A percentile compares a stretch with the other conserved stretches of the same genome.
phyloP scores from a whole-genome alignment of 2,888 invertebrate species.

The Clepsis dumicolana region DNA sequence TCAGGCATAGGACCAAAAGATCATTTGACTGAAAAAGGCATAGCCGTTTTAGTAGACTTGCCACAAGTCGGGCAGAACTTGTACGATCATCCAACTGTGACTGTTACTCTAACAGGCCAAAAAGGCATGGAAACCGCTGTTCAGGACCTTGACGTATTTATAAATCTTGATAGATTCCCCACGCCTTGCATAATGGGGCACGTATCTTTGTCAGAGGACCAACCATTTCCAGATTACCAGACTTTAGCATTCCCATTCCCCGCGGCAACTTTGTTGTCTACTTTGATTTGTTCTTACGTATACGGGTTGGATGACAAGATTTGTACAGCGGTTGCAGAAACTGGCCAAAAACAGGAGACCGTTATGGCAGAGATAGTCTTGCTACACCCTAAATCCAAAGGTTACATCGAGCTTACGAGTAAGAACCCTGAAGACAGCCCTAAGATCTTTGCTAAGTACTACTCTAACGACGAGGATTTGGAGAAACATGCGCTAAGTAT shows the following conservation, averaged over 20 bases:
- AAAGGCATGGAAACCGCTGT: slow-evolving; percentile 3
- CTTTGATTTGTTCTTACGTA: slow-evolving; percentile 9
- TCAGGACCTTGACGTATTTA: slow-evolving; percentile 9
- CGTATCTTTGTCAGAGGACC: slow-evolving; percentile 5
- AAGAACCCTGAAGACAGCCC: slow-evolving; percentile 56
- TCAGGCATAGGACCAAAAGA: slow-evolving; percentile 17
- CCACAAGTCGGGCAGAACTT: slow-evolving; percentile 41
- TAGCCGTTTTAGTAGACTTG: slow-evolving; percentile 31
- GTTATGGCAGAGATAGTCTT: background rate
- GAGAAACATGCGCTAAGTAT: slow-evolving; percentile 51
- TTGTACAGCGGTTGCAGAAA: slow-evolving; percentile 8
- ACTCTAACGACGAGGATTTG: slow-evolving; percentile 54
- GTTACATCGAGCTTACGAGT: slow-evolving; percentile 57
- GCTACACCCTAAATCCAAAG: slow-evolving; percentile 55
- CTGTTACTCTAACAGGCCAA: background rate
- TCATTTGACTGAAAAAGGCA: slow-evolving; percentile 12
- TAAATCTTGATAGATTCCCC: slow-evolving; percentile 16
- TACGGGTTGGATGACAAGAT: slow-evolving; percentile 5
- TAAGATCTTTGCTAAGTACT: slow-evolving; percentile 55
- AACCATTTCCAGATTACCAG: slow-evolving; percentile 19
- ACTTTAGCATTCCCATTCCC: slow-evolving; percentile 5
- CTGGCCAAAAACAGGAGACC: slow-evolving; percentile 7
- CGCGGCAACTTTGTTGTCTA: slow-evolving; percentile 7
- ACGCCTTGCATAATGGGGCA: slow-evolving; percentile 20
- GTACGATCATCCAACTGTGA: slow-evolving; percentile 30